Conservation (phyloP, 2,888 invertebrate genomes). For the Rhogogaster chlorosoma region DNA sequence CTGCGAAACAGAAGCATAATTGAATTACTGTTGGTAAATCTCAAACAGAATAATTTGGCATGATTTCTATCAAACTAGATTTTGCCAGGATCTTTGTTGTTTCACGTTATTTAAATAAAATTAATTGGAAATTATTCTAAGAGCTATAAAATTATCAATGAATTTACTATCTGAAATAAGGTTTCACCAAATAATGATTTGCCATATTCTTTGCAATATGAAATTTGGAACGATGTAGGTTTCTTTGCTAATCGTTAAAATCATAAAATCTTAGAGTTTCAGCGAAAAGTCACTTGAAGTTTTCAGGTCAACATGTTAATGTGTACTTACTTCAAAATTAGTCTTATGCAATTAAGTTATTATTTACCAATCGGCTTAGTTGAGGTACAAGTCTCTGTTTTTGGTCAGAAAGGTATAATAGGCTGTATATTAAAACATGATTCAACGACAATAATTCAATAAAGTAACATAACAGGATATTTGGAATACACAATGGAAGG, state of each 20-base stretch:
- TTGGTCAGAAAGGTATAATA: conserved; percentile 41
- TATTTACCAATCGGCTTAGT: conserved; percentile 47
- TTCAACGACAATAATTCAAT: conserved; percentile 6
- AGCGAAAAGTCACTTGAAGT: background rate
- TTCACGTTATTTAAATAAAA: background rate
- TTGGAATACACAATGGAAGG: background rate
- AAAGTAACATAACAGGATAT: background rate
- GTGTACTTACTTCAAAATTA: conserved; percentile 8
- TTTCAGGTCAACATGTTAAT: background rate
- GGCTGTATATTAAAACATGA: conserved; percentile 32
- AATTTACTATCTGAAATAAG: background rate
- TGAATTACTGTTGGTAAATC: background rate
- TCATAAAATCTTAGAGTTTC: background rate
- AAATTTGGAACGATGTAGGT: background rate
- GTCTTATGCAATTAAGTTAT: conserved; percentile 39
- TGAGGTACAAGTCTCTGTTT: conserved; percentile 28
- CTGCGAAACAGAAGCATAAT: conserved; percentile 54
- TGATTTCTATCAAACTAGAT: background rate
- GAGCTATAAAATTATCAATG: background rate
- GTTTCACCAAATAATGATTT: background rate
- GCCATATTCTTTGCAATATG: background rate
- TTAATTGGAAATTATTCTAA: background rate
- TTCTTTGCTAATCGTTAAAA: background rate
- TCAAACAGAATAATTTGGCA: background rate
- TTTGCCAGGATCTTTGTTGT: too few species aligned